Conservation (phyloP, 2,888 invertebrate species). For the Periphyllus acericola region DNA sequence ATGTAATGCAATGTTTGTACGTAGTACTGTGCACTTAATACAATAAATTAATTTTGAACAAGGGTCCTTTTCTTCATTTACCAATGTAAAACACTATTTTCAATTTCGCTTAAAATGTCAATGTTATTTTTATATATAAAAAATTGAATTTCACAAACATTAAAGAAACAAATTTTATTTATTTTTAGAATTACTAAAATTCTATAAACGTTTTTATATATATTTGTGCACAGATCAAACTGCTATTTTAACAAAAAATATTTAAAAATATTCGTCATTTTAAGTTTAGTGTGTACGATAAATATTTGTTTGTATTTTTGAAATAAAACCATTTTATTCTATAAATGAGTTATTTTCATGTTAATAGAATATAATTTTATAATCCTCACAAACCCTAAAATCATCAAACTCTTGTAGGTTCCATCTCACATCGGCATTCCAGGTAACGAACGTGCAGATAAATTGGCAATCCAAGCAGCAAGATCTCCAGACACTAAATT, state of each 20-base stretch:
- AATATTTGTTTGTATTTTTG: conserved; percentile 5
- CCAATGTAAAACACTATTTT: background rate
- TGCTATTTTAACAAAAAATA: background rate
- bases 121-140: conserved; percentile 38
- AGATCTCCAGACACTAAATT: too few relatives aligned
- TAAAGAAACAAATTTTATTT: background rate
- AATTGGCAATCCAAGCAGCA: too few relatives aligned
- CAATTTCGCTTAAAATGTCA: background rate
- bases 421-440: too few relatives aligned
- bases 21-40: background rate
- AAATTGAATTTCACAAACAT: background rate
- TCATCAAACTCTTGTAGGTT: too few relatives aligned
- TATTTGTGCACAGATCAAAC: background rate
- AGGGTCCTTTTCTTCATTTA: conserved; percentile 12
- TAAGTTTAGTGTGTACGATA: background rate
- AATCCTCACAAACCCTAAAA: too few relatives aligned
- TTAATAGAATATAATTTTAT: too few relatives aligned
- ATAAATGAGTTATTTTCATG: background rate
- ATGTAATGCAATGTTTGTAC: conserved; percentile 28
- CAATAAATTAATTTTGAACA: background rate
- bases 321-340: background rate
- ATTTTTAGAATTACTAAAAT: background rate
- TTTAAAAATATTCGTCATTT: background rate
- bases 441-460: too few relatives aligned
- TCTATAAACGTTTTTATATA: background rate